Conservation (phyloP, 2,888 invertebrate species). For the Dolichomitus sp. region DNA sequence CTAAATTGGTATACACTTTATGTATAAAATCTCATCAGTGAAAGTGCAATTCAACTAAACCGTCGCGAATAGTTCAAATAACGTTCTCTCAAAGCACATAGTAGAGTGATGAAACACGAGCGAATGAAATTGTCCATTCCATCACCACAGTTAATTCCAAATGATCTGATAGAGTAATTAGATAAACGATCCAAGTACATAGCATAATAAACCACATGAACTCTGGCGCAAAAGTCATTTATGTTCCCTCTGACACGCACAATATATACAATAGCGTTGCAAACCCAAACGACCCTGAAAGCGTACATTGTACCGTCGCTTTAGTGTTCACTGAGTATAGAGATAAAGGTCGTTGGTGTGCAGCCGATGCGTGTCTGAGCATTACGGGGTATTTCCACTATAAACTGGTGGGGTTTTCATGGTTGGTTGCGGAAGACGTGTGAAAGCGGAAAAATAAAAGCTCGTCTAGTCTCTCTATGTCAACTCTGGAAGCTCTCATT, state of each 20-base stretch:
- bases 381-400: conserved; percentile 22
- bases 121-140: conserved; percentile 11
- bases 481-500: neutral
- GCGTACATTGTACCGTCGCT: conserved; percentile 3
- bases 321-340: conserved; percentile 10
- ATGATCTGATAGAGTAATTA: conserved; percentile 43
- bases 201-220: conserved; percentile 11
- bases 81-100: neutral
- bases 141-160: conserved; percentile 15
- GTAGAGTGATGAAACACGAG: neutral
- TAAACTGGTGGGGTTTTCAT: neutral
- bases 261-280: conserved; percentile 22
- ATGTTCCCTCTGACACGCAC: conserved; percentile 19
- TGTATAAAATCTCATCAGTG: no score
- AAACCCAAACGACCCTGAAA: conserved; percentile 53
- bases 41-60: neutral
- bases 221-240: conserved; percentile 37
- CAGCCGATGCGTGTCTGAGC: conserved; percentile 12
- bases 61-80: neutral
- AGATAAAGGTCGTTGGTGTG: conserved; percentile 38
- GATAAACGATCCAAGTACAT: conserved; percentile 45
- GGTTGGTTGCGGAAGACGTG: neutral
- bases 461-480: neutral
- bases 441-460: neutral
- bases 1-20: no score